phyloP scores from a whole-genome alignment of 2,888 invertebrate genomes.

The Dusona sp. region DNA sequence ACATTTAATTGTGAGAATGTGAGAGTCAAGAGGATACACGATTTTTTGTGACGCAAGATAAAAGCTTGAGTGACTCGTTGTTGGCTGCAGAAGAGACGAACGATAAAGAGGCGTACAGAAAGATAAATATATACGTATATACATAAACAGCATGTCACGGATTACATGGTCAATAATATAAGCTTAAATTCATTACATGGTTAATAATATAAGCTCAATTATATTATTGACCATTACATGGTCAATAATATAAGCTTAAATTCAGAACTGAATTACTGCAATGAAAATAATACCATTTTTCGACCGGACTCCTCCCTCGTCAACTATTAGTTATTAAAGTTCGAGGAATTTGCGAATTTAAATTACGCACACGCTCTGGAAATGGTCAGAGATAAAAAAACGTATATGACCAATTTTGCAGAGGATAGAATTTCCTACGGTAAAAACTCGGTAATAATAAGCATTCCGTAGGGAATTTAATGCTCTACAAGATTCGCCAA shows the following conservation, averaged over 20 bases:
- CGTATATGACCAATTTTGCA: too few species aligned
- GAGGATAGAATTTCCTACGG: too few species aligned
- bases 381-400: too few species aligned
- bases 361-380: too few species aligned
- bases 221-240: too few species aligned
- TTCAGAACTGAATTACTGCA: not conserved
- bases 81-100: constrained; percentile 59
- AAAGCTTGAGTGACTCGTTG: constrained; percentile 60
- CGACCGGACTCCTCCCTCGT: not conserved
- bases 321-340: not conserved
- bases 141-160: constrained; percentile 65
- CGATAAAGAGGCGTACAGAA: constrained; percentile 60
- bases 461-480: too few species aligned
- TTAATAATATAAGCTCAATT: too few species aligned
- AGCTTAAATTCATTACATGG: not conserved
- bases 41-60: constrained; percentile 62
- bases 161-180: not conserved
- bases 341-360: too few species aligned
- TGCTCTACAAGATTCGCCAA: too few species aligned
- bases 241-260: not conserved
- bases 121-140: constrained; percentile 72
- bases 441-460: too few species aligned
- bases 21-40: constrained; percentile 32
- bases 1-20: constrained; percentile 25
- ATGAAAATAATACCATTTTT: not conserved